phyloP scores from a whole-genome alignment of 1,140 invertebrate genomes.

The Brachionus calyciflorus region DNA sequence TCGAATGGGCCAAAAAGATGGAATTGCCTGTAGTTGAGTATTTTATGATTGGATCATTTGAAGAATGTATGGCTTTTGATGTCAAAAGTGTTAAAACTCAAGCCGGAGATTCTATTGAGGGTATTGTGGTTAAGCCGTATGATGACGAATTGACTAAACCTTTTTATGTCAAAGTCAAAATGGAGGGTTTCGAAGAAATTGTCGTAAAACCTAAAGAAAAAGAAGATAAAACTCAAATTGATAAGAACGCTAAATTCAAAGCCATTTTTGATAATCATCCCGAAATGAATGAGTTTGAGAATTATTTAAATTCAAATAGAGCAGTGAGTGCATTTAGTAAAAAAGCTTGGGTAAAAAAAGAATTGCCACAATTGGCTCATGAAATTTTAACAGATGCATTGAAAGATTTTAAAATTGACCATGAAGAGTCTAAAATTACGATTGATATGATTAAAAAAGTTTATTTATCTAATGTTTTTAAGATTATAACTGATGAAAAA shows the following conservation, averaged over 20 bases:
- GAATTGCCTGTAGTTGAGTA: background rate
- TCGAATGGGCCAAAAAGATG: background rate
- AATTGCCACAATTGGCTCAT: background rate
- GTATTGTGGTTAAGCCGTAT: conserved; percentile 11
- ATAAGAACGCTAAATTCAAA: conserved; percentile 2
- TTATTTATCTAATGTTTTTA: background rate
- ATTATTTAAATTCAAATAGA: conserved; percentile 18
- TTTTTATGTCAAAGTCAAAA: conserved; percentile 22
- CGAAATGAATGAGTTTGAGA: background rate
- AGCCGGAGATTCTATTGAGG: conserved; percentile 19
- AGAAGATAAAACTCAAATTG: background rate
- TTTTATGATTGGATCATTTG: conserved; percentile 14
- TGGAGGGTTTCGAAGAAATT: conserved; percentile 18
- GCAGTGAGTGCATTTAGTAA: conserved; percentile 18
- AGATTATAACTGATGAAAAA: conserved; percentile 3
- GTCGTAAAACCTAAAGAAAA: background rate
- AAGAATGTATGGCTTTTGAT: background rate
- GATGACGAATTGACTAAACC: background rate
- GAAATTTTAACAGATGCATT: conserved; percentile 3
- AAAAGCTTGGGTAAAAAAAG: conserved; percentile 11
- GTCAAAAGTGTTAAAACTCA: background rate
- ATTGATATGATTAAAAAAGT: conserved; percentile 4
- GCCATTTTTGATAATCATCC: background rate
- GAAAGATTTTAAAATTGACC: conserved; percentile 23
- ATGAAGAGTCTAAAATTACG: background rate